These are phyloP conservation scores for Myotis findleyi DNA, from an alignment of 2,797 vertebrate genomes.

Conservation along the genomic window DNA sequence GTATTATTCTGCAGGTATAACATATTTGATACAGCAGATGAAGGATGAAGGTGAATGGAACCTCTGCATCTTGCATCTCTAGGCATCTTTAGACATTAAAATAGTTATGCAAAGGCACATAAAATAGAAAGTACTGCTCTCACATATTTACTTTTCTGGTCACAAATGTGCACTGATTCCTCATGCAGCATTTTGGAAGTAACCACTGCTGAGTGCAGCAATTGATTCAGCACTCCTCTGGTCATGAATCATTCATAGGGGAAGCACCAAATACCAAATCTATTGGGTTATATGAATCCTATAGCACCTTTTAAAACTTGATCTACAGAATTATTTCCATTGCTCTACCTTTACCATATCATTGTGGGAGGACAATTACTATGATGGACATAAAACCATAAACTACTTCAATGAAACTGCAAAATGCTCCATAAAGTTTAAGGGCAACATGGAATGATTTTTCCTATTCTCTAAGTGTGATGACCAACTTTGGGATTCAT, in stretches of 20 bases:
- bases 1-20: background rate
- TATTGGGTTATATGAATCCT: slow-evolving; percentile 66
- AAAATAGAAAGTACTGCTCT: background rate
- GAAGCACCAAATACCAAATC: slow-evolving; percentile 37
- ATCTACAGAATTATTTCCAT: slow-evolving; percentile 48
- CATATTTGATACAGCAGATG: background rate
- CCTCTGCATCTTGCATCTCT: background rate
- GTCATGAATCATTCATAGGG: slow-evolving; percentile 79
- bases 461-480: slow-evolving; percentile 42
- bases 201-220: background rate
- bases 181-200: slow-evolving; percentile 59
- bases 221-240: slow-evolving; percentile 64
- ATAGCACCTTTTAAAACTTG: slow-evolving; percentile 69
- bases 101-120: background rate
- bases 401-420: slow-evolving; percentile 52
- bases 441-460: slow-evolving; percentile 49
- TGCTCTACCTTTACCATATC: background rate
- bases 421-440: slow-evolving; percentile 68
- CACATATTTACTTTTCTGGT: slow-evolving; percentile 59
- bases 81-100: slow-evolving; percentile 14
- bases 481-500: background rate
- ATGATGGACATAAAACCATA: slow-evolving; percentile 51
- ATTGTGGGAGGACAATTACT: slow-evolving; percentile 60
- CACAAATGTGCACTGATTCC: slow-evolving; percentile 57
- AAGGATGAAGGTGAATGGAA: background rate